These are phyloP conservation scores for Manduca sexta DNA, from an alignment of 1,140 invertebrate genomes.

Conservation along the genomic window DNA sequence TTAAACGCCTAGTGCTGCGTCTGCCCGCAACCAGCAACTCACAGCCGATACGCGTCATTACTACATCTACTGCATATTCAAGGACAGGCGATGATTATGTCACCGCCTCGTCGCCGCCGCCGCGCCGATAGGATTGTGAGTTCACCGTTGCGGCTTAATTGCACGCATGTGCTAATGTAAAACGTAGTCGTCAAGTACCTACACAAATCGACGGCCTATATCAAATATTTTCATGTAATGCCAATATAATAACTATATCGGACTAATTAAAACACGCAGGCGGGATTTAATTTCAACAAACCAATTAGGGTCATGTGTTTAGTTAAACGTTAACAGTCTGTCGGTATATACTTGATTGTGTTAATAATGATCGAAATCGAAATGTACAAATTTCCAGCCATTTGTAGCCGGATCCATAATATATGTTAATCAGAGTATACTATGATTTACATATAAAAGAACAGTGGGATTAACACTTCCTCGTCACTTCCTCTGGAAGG, in stretches of 20 bases:
- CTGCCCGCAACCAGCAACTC: slow-evolving; percentile 23
- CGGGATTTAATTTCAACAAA: no score
- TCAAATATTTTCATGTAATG: no score
- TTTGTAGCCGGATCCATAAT: no score
- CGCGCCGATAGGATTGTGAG: slow-evolving; percentile 6
- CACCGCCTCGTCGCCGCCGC: no score
- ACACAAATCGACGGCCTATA: background rate
- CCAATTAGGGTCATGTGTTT: no score
- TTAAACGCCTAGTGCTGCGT: slow-evolving; percentile 32
- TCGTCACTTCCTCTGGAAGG: slow-evolving; percentile 15
- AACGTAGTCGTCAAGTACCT: background rate
- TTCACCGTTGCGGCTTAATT: background rate
- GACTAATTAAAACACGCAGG: no score
- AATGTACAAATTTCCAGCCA: no score
- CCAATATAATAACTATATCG: no score
- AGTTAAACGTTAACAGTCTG: no score
- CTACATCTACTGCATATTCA: slow-evolving; percentile 52
- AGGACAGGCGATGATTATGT: slow-evolving; percentile 55
- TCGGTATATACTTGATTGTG: no score
- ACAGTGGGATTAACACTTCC: slow-evolving; percentile 6
- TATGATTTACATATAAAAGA: slow-evolving; percentile 11
- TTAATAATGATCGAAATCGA: no score
- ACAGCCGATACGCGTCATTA: slow-evolving; percentile 23
- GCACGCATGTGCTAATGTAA: background rate
- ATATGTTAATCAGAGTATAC: slow-evolving; percentile 7